Conservation (phyloP, 2,888 invertebrate species). For the Anoncus sp. region DNA sequence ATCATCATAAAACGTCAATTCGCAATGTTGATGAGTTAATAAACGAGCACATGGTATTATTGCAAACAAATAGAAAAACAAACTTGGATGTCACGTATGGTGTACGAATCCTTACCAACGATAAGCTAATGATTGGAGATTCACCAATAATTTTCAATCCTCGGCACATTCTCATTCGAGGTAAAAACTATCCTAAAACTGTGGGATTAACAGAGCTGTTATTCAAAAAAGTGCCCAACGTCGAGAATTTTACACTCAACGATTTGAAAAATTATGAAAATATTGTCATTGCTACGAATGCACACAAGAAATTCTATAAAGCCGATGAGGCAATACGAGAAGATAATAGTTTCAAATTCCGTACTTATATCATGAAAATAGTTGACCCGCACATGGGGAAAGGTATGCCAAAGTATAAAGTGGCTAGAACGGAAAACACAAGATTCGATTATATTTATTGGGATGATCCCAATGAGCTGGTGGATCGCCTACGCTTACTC, state of each 20-base stretch:
- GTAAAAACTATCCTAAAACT: slow-evolving; percentile 44
- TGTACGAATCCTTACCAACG: slow-evolving; percentile 35
- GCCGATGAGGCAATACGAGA: slow-evolving; percentile 12
- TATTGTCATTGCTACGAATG: slow-evolving; percentile 47
- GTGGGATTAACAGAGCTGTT: slow-evolving; percentile 22
- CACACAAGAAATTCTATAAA: slow-evolving; percentile 47
- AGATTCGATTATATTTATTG: slow-evolving; percentile 36
- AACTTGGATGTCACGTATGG: slow-evolving; percentile 37
- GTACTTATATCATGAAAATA: slow-evolving; percentile 9
- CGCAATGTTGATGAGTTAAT: not conserved
- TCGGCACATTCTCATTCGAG: slow-evolving; percentile 14
- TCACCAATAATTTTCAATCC: slow-evolving; percentile 37
- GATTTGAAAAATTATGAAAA: slow-evolving; percentile 43
- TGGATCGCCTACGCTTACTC: slow-evolving; percentile 42
- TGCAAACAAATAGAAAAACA: slow-evolving; percentile 13
- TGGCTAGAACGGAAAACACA: slow-evolving; percentile 1
- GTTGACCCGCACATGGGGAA: not conserved
- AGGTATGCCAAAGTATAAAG: slow-evolving; percentile 18
- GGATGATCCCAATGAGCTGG: too few relatives aligned
- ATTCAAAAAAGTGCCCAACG: slow-evolving; percentile 30
- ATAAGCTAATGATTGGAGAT: slow-evolving; percentile 46
- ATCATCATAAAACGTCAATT: not conserved
- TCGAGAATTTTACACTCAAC: not conserved
- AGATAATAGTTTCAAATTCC: slow-evolving; percentile 23
- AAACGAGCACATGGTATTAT: slow-evolving; percentile 37